Conservation (phyloP, 1,140 invertebrate species). For the Platyura marginata region DNA sequence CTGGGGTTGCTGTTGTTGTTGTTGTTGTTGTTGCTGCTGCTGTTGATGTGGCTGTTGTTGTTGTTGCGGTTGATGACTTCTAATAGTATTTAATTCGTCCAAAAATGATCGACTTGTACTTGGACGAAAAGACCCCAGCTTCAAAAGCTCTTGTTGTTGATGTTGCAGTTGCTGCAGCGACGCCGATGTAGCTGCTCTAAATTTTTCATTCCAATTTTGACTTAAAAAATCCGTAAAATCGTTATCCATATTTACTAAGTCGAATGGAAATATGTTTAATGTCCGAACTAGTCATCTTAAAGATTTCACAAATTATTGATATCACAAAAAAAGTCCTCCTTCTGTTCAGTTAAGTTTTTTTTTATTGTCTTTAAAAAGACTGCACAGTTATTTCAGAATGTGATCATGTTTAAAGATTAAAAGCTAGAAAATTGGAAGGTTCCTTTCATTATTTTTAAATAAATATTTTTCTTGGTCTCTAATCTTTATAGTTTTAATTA, state of each 20-base stretch:
- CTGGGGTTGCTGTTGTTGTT: neutral
- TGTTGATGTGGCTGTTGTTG: neutral
- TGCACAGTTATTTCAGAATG: too few relatives aligned
- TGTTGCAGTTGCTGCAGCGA: conserved; percentile 1
- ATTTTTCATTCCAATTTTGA: conserved; percentile 4
- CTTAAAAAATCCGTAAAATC: conserved; percentile 4
- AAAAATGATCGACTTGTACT: neutral
- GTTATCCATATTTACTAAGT: conserved; percentile 3
- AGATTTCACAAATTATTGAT: neutral
- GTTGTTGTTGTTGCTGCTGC: neutral
- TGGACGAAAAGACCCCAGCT: neutral
- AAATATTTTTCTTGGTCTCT: too few relatives aligned
- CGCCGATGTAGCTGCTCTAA: neutral
- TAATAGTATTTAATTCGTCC: neutral
- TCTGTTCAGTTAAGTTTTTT: neutral
- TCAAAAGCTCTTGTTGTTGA: neutral
- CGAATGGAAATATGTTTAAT: neutral
- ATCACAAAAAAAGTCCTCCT: neutral
- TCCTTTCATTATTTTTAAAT: too few relatives aligned
- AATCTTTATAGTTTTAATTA: too few relatives aligned
- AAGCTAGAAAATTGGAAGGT: too few relatives aligned
- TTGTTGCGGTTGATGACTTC: neutral
- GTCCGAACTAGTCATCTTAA: neutral
- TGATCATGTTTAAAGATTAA: too few relatives aligned
- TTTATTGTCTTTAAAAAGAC: neutral